These are phyloP conservation scores for Drosophila sechellia DNA, from an alignment of 1,140 invertebrate genomes.

Conservation along the genomic window DNA sequence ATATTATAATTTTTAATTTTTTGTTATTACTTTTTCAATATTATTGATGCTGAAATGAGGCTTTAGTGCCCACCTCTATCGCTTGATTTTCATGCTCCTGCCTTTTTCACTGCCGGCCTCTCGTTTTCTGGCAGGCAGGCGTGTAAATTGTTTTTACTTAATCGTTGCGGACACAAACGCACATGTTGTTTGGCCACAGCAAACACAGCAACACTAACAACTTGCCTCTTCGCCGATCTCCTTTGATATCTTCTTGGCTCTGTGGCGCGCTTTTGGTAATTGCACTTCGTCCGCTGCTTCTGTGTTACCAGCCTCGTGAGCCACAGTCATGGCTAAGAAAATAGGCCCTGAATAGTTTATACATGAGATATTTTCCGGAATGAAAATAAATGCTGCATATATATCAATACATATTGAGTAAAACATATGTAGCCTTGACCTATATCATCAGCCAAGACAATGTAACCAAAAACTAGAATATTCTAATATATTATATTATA, in stretches of 20 bases:
- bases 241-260: conserved; percentile 60
- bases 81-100: conserved; percentile 25
- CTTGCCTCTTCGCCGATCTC: conserved; percentile 51
- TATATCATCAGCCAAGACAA: too few species aligned
- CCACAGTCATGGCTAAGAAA: conserved; percentile 16
- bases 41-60: not conserved
- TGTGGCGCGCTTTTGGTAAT: conserved; percentile 74
- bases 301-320: conserved; percentile 55
- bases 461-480: too few species aligned
- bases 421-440: too few species aligned
- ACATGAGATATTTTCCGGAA: too few species aligned
- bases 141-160: conserved; percentile 84
- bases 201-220: conserved; percentile 13
- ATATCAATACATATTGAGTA: too few species aligned
- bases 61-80: conserved; percentile 14
- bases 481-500: too few species aligned
- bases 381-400: too few species aligned
- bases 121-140: conserved; percentile 68
- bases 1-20: too few species aligned
- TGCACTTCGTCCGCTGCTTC: conserved; percentile 65
- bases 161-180: conserved; percentile 81
- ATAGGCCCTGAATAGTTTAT: not conserved
- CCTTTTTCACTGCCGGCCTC: conserved; percentile 12
- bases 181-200: conserved; percentile 68
- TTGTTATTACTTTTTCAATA: not conserved